phyloP scores from a whole-genome alignment of 2,113 vertebrate species.

The Blennius ocellaris region DNA sequence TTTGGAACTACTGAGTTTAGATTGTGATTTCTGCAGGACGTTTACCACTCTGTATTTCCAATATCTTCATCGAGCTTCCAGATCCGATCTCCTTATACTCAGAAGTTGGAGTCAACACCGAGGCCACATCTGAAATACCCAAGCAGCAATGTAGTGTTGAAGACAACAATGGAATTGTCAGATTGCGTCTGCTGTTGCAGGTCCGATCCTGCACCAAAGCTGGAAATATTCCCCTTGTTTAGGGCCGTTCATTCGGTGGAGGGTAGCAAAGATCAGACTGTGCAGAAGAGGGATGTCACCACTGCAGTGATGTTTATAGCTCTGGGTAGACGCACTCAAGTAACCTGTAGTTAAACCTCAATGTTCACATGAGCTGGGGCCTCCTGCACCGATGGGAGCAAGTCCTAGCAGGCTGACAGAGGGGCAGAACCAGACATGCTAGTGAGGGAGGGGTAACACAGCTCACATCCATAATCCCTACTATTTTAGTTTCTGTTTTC shows the following conservation, averaged over 20 bases:
- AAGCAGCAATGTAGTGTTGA: too few relatives aligned
- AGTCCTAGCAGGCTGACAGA: constrained; percentile 74
- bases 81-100: too few relatives aligned
- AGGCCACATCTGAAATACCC: too few relatives aligned
- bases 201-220: constrained; percentile 1
- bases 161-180: too few relatives aligned
- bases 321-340: constrained; percentile 17
- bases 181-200: constrained; percentile 4
- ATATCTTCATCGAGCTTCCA: too few relatives aligned
- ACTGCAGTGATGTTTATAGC: constrained; percentile 24
- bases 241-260: constrained; percentile 20
- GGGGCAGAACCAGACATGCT: constrained; percentile 69
- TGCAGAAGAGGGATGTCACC: constrained; percentile 15
- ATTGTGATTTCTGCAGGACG: too few relatives aligned
- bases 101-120: too few relatives aligned
- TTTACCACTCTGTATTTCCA: too few relatives aligned
- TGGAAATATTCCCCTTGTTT: constrained; percentile 1
- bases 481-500: neutral
- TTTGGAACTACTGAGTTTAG: too few relatives aligned
- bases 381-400: constrained; percentile 71
- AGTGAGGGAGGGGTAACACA: constrained; percentile 52
- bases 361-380: constrained; percentile 47
- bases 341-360: constrained; percentile 62
- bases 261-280: constrained; percentile 21
- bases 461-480: constrained; percentile 47